Evolutionary conservation across 2,888 invertebrate species (phyloP).

Genomic region (Sphecodes monilicornis): DNA sequence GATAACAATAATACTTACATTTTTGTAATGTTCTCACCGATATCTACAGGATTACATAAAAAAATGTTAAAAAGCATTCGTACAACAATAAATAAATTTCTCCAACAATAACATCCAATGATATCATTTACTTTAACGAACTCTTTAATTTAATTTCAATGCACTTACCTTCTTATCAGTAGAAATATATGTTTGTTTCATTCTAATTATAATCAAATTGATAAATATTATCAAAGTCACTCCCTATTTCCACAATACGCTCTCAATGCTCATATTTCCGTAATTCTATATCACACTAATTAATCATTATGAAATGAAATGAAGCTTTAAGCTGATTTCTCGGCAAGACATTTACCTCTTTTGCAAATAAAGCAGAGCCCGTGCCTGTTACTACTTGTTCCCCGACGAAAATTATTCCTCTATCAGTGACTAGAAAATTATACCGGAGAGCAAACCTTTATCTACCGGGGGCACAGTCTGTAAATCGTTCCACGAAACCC

Average conservation of each 20-base stretch:
- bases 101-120: too few relatives aligned
- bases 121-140: too few relatives aligned
- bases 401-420: constrained; percentile 29
- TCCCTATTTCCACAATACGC: background rate
- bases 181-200: too few relatives aligned
- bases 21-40: too few relatives aligned
- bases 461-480: constrained; percentile 11
- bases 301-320: background rate
- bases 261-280: background rate
- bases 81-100: too few relatives aligned
- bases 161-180: too few relatives aligned
- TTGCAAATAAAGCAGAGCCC: constrained; percentile 17
- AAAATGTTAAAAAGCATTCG: too few relatives aligned
- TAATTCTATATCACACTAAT: background rate
- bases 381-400: background rate
- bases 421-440: constrained; percentile 31
- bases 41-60: too few relatives aligned
- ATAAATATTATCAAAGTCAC: background rate
- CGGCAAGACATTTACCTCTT: background rate
- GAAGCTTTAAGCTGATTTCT: background rate
- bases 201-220: too few relatives aligned
- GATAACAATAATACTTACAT: too few relatives aligned
- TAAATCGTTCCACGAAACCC: constrained; percentile 32
- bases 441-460: constrained; percentile 32
- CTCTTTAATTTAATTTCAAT: too few relatives aligned